These are phyloP conservation scores for Porites lutea DNA, from an alignment of 64 coral and sea anemone genomes.

Conservation along the genomic window DNA sequence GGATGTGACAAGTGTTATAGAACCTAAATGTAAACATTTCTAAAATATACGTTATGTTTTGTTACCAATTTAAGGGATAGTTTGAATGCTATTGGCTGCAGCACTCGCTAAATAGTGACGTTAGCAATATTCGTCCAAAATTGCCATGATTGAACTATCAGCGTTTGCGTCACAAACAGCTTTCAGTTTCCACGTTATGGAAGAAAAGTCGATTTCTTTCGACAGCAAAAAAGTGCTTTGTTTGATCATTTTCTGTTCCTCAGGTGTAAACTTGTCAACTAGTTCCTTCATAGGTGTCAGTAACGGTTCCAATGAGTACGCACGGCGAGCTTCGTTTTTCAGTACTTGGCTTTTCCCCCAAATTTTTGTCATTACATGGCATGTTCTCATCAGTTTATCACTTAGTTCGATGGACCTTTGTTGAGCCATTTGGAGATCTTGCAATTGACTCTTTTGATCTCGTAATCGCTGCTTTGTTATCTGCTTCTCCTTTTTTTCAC, in stretches of 20 bases:
- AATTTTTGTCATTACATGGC: constrained; percentile 15
- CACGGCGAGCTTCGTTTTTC: not conserved
- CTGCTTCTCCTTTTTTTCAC: not conserved
- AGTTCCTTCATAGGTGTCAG: not conserved
- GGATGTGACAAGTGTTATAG: not conserved
- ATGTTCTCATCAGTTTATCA: constrained; percentile 9
- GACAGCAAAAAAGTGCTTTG: not conserved
- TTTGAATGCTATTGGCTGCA: not conserved
- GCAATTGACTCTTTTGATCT: not conserved
- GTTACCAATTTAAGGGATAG: not conserved
- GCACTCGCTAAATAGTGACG: not conserved
- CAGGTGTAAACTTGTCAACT: not conserved
- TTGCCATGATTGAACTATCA: no score
- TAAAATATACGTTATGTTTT: not conserved
- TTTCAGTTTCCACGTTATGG: not conserved
- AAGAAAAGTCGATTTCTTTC: not conserved
- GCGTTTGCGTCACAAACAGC: not conserved
- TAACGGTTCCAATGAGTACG: not conserved
- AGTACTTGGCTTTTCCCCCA: constrained; percentile 23
- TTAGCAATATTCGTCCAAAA: no score
- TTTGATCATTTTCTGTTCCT: not conserved
- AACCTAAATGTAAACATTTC: not conserved
- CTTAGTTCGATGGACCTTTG: not conserved
- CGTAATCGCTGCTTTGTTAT: not conserved
- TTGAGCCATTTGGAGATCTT: not conserved